These are phyloP conservation scores for Phoxinus dragarum DNA, from an alignment of 2,797 vertebrate genomes.

Conservation along the genomic window DNA sequence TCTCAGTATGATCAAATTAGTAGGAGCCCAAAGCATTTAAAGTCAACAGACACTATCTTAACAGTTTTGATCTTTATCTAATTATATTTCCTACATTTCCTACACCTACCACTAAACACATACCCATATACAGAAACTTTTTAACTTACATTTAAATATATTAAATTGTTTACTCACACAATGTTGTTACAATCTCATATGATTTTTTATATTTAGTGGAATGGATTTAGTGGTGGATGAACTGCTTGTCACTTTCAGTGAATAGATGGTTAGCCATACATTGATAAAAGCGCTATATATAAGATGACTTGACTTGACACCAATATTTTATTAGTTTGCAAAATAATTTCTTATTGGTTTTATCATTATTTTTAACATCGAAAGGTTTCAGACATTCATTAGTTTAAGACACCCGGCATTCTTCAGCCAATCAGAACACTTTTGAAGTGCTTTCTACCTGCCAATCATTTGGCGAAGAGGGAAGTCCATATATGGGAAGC, in stretches of 20 bases:
- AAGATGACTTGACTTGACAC: neutral
- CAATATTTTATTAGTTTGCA: neutral
- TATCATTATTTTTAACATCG: neutral
- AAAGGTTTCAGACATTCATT: neutral
- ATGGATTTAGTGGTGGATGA: neutral
- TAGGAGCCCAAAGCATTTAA: neutral
- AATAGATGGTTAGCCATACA: neutral
- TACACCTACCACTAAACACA: neutral
- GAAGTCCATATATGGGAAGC: neutral
- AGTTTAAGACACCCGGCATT: neutral
- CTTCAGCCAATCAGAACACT: neutral
- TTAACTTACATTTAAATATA: neutral
- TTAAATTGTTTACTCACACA: neutral
- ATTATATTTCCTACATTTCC: neutral
- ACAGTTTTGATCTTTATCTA: neutral
- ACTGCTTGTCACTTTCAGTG: neutral
- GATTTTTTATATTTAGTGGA: neutral
- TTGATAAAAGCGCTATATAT: no score
- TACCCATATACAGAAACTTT: neutral
- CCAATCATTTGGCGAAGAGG: neutral
- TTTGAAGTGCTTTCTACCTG: neutral
- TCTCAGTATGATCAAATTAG: neutral
- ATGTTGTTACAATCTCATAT: neutral
- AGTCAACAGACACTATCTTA: neutral
- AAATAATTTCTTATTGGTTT: neutral